Evolutionary conservation across 2,888 invertebrate genomes (phyloP), one percentile per base, ranked within the genome.

Genomic region (Acleris literana): DNA sequence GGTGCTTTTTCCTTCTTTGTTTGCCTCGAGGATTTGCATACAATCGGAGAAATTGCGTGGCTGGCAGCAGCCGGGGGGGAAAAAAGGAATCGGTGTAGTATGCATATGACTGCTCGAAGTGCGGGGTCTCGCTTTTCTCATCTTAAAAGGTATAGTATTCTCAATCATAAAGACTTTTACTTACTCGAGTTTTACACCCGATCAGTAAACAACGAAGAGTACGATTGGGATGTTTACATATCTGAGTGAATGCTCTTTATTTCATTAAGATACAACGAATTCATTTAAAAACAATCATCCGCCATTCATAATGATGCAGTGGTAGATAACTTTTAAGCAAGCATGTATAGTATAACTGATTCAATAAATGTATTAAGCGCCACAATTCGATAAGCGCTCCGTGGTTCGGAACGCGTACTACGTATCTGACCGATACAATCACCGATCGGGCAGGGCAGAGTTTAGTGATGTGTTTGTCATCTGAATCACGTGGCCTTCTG

Each of bases 11-110:
- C 88, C 87, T 87, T 87, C 89, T 87, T 89, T 91, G 89, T 90
- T 90, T 91, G 87, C 84, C 75, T 78, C 76, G 79, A 85, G 87
- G 89, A 89, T 91, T 91, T 90, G 88, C 90, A 91, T 90, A 89
- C 90, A 91, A 90, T 90, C 86, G 87, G 86, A 85, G 88, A 90
- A 90, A 89, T 91, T 90, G 87, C 87, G 86, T 87, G 83, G 84
- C 80, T 85, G 79, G 81, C 82, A 82, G 79, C 77, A 76, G 76
- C 74, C 80, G 76, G 70, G 77, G 70, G 77, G 80, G 79, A 85
- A 86, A 33, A 86, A 87, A 86, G 81, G 78, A 82, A 84, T 86
- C 79, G 77, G 76, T 85, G 84, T 84, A 85, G 80, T 84, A 85
- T 87, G 80, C 84, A 84, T 82, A 81, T 80, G 79, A 80, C 76